Evolutionary conservation across 2,797 vertebrate genomes (phyloP).

Genomic region (Channa striata): DNA sequence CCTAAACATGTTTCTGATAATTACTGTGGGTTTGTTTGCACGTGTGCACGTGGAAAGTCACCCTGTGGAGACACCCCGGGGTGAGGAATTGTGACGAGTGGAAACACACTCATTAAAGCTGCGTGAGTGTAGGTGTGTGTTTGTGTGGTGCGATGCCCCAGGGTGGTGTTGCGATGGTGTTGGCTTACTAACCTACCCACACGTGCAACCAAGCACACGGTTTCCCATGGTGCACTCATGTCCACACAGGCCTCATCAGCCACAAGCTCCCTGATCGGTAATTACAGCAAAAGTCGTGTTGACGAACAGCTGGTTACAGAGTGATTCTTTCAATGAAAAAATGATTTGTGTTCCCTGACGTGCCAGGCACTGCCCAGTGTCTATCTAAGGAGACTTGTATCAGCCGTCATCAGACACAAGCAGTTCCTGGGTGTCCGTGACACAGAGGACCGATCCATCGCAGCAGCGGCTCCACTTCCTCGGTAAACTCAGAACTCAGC

Average conservation of each 20-base stretch:
- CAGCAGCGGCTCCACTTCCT: too few relatives aligned
- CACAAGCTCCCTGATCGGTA: conserved; percentile 28
- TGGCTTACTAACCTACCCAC: conserved; percentile 45
- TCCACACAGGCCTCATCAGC: conserved; percentile 30
- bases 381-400: too few relatives aligned
- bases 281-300: conserved; percentile 25
- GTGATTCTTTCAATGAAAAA: background rate
- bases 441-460: too few relatives aligned
- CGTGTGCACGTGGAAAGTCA: conserved; percentile 36
- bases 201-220: background rate
- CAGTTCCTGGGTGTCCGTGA: too few relatives aligned
- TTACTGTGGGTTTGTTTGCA: conserved; percentile 8
- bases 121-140: conserved; percentile 6
- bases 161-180: conserved; percentile 50
- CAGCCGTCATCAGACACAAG: too few relatives aligned
- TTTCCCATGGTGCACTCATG: conserved; percentile 48
- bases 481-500: too few relatives aligned
- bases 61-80: conserved; percentile 42
- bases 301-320: background rate
- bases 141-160: conserved; percentile 32
- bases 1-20: background rate
- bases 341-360: background rate
- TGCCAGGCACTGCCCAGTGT: too few relatives aligned
- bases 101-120: conserved; percentile 71
- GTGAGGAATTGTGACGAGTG: conserved; percentile 34